Evolutionary conservation across 2,888 invertebrate genomes (phyloP).

Genomic region (Salticus scenicus): DNA sequence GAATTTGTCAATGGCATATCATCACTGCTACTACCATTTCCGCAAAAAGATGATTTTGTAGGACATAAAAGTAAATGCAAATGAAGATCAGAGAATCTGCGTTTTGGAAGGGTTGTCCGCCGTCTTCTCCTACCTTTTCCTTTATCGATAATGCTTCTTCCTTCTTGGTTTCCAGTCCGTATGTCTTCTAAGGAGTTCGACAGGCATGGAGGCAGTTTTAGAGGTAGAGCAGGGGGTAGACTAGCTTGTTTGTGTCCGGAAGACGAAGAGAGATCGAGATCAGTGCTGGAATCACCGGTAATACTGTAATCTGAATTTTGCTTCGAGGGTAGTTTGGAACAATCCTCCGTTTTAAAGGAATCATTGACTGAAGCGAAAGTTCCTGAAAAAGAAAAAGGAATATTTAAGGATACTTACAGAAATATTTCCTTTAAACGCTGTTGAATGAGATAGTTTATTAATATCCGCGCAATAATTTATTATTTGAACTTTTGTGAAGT

Average conservation of each 20-base stretch:
- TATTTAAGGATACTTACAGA: too few species aligned
- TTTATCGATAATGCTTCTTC: conserved; percentile 11
- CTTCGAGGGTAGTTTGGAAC: background rate
- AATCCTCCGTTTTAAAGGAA: background rate
- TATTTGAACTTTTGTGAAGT: too few species aligned
- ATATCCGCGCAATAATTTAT: too few species aligned
- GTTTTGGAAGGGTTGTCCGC: conserved; percentile 46
- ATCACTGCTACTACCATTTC: conserved; percentile 44
- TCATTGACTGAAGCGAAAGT: background rate
- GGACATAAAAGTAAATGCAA: conserved; percentile 49
- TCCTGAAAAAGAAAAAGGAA: background rate
- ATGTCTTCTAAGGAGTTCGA: conserved; percentile 56
- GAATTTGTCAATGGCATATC: conserved; percentile 44
- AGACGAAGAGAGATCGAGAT: background rate
- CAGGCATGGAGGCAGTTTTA: conserved; percentile 11
- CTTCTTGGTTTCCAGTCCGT: background rate
- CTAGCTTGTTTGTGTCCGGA: background rate
- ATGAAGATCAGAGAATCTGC: conserved; percentile 54
- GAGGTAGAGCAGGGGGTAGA: conserved; percentile 16
- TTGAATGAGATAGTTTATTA: too few species aligned
- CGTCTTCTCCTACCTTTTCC: conserved; percentile 17
- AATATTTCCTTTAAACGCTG: too few species aligned
- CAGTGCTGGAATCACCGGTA: background rate
- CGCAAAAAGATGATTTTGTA: conserved; percentile 23
- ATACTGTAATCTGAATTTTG: too few species aligned